Evolutionary conservation across 2,113 vertebrate genomes (phyloP).

Genomic region (Heptranchias perlo): DNA sequence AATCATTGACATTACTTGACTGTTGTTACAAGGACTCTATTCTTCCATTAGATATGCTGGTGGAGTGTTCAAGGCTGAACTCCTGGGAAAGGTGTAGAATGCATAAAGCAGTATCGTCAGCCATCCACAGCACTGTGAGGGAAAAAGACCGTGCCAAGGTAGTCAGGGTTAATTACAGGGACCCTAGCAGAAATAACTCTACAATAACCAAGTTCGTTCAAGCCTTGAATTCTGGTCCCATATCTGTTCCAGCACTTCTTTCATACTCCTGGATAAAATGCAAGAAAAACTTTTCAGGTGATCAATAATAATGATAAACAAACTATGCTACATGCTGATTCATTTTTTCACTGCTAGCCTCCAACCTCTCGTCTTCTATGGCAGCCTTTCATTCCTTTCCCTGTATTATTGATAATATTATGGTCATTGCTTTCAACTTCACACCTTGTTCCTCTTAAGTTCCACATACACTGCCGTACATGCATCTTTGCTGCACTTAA

Average conservation of each 20-base stretch:
- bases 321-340: not conserved
- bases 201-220: not conserved
- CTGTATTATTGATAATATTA: not conserved
- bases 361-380: not conserved
- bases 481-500: not conserved
- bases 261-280: too few species aligned
- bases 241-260: not conserved
- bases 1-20: not conserved
- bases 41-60: not conserved
- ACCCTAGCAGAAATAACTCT: not conserved
- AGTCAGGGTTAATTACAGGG: not conserved
- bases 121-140: not conserved
- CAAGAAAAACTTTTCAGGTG: too few species aligned
- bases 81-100: not conserved
- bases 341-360: not conserved
- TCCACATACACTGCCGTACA: not conserved
- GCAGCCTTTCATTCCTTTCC: not conserved
- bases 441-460: not conserved
- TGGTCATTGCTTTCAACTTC: not conserved
- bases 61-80: not conserved
- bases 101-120: not conserved
- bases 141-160: not conserved
- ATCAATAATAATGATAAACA: not conserved
- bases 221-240: not conserved
- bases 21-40: not conserved